phyloP scores from a whole-genome alignment of 2,113 vertebrate species.

The human (Homo sapiens) region DNA sequence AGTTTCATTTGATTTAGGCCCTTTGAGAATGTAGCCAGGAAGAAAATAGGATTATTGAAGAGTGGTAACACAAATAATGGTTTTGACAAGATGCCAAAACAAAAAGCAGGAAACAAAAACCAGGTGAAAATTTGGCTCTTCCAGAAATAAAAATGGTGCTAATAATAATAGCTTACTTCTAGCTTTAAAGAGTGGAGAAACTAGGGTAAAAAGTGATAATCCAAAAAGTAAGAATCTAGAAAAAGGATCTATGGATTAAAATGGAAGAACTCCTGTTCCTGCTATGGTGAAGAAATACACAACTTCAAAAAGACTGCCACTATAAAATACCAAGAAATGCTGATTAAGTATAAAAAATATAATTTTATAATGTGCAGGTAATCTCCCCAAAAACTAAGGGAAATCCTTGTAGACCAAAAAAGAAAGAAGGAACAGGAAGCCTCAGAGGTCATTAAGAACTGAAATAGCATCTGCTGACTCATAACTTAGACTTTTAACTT shows the following conservation, averaged over 20 bases:
- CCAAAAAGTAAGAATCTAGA: not conserved
- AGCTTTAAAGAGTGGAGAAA: constrained; percentile 14
- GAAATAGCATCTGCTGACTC: not conserved
- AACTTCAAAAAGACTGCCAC: constrained; percentile 4
- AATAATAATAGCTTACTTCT: not conserved
- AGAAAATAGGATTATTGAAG: not conserved
- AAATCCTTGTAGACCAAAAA: not conserved
- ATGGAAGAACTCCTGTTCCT: not conserved
- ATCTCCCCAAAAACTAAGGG: not conserved
- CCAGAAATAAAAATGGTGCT: not conserved
- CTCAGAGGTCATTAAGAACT: not conserved
- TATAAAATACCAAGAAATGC: not conserved
- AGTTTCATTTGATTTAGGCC: not conserved
- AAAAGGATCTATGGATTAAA: not conserved
- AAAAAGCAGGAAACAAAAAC: not conserved
- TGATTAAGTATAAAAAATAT: constrained; percentile 3
- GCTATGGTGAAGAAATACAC: not conserved
- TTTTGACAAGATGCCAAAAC: not conserved
- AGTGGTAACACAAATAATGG: not conserved
- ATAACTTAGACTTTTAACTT: not conserved
- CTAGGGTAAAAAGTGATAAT: not conserved
- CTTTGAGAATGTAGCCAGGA: not conserved
- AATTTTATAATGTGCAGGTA: constrained; percentile 13
- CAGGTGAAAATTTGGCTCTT: not conserved
- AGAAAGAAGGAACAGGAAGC: not conserved